Base-by-base conservation (phyloP, 2,888 invertebrate genomes). In the Reticulitermes lucifugus region DNA sequence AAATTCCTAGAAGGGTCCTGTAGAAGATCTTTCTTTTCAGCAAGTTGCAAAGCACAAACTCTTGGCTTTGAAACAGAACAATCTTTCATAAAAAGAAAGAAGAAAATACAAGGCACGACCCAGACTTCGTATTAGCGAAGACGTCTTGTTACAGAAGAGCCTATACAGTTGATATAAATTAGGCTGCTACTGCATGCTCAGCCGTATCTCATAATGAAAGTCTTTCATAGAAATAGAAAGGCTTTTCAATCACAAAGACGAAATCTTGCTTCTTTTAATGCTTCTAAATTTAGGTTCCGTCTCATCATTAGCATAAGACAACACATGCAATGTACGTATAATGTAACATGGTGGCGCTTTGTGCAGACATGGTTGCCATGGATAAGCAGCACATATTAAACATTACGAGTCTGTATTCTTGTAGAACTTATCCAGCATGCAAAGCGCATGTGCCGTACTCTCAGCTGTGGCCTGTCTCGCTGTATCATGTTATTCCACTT, bases 51-150 rank as follows among this genome's bases (percentile, higher is more conserved):
- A 46, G 46, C 46, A 35, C 21, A 29, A 71, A 29, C 29, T 71
- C 25, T 71, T 35, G 71, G 25, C 71, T 71, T 71, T 29, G 71
- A 71, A 71, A 71, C 71, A 71, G 71, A 71, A 71, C 35, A 29
- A 71, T 71, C 71, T 71, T 29, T 71, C 71, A 71, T 71, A 71
- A 29, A 71, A 35, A 4, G 35, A 71, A 71, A 71, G 35, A 35
- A 46, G 71, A 71, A 71, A 25, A 7, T 4, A 18, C 29, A 29
- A 71, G 25, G 25, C 35, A 71, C 6, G 71, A 71, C n/a, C 71
- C 7, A 35, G 25, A 9, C 60, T n/a, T 18, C 18, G n/a, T 60
- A 9, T 21, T 21, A 60, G 60, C 10, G 9, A 60, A 10, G 71
- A 71, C 35, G 35, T 35, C 35, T 35, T 35, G 35, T 35, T 35